Percentiles rank a stretch among this genome's conserved stretches.
Evolutionary conservation across 1,140 invertebrate genomes (phyloP).

Genomic region (Orius laevigatus): DNA sequence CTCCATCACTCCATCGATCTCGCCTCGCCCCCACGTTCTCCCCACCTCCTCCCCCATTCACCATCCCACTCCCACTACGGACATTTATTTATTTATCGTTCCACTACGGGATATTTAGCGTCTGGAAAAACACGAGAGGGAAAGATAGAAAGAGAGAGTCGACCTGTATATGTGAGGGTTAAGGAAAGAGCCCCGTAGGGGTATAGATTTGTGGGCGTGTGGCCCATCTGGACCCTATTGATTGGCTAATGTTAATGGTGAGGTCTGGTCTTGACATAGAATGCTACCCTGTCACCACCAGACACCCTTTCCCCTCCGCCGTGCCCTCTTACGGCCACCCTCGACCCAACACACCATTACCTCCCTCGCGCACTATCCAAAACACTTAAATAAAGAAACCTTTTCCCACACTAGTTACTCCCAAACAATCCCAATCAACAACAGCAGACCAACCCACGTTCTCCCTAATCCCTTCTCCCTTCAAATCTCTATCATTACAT

Average conservation of each 20-base stretch:
- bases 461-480: no score
- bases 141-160: constrained; percentile 1
- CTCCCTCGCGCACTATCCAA: no score
- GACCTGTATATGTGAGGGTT: not conserved
- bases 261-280: not conserved
- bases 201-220: not conserved
- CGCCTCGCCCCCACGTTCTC: constrained; percentile 7
- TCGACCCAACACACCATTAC: no score
- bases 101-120: not conserved
- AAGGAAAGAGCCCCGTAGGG: not conserved
- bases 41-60: constrained; percentile 3
- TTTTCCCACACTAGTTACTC: no score
- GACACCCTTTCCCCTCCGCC: constrained; percentile 10
- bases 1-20: constrained; percentile 10
- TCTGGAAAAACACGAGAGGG: no score
- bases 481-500: no score
- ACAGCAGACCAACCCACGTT: no score
- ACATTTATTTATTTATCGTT: constrained; percentile 11
- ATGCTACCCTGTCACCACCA: constrained; percentile 1
- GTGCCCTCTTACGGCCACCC: not conserved
- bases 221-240: constrained; percentile 6
- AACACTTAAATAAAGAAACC: no score
- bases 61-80: not conserved
- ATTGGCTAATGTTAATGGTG: constrained; percentile 4
- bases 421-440: no score